A percentile compares a stretch with the other conserved stretches of the same genome.
Conservation (phyloP, 2,888 invertebrate genomes). For the Exephanes ischioxanthus region DNA sequence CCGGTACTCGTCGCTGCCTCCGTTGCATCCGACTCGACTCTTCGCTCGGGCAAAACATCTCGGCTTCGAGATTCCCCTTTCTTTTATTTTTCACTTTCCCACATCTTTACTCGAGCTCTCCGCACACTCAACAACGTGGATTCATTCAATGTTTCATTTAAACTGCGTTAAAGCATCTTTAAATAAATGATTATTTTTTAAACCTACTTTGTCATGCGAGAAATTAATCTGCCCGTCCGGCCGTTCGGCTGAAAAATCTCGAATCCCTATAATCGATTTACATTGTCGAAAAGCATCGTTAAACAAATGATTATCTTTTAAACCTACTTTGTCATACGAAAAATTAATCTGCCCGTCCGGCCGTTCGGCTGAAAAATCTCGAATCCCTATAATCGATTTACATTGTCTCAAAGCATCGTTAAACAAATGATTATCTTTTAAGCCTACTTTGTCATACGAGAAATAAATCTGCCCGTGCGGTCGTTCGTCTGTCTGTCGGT, state of each 20-base stretch:
- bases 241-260: not conserved
- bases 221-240: not conserved
- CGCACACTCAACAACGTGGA: slow-evolving; percentile 48
- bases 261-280: slow-evolving; percentile 22
- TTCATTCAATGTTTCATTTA: slow-evolving; percentile 33
- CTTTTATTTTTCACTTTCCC: slow-evolving; percentile 22
- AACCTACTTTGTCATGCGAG: not conserved
- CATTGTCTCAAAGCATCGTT: not conserved
- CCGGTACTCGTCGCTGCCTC: slow-evolving; percentile 46
- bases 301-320: not conserved
- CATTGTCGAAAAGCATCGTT: not conserved
- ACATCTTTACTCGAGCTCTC: not conserved
- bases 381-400: slow-evolving; percentile 22
- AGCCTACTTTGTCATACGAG: not conserved
- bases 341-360: not conserved
- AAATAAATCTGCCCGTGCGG: not conserved
- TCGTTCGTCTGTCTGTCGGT: not conserved
- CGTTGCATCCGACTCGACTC: slow-evolving; percentile 57
- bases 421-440: not conserved
- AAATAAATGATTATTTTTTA: not conserved
- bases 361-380: not conserved
- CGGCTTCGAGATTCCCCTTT: slow-evolving; percentile 6
- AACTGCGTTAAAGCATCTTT: not conserved
- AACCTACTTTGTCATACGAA: not conserved
- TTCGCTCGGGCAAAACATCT: slow-evolving; percentile 62